A percentile compares a stretch with the other conserved stretches of the same genome.
Conservation (phyloP, 2,113 vertebrate species). For the Indri indri region DNA sequence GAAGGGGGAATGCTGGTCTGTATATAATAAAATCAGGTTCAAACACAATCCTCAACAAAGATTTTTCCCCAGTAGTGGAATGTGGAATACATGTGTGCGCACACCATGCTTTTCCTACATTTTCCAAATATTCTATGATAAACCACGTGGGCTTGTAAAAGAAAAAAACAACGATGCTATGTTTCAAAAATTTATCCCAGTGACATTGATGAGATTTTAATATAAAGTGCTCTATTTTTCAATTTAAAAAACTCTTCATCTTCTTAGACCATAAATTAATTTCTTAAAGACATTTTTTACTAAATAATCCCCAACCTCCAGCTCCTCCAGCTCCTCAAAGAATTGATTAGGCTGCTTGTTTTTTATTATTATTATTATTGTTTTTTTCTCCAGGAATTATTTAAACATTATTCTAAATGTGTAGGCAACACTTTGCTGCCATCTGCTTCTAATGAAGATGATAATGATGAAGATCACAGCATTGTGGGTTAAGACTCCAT, state of each 20-base stretch:
- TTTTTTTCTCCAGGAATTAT: not conserved
- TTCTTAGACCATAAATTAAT: not conserved
- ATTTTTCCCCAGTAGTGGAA: not conserved
- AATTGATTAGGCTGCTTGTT: not conserved
- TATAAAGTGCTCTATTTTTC: not conserved
- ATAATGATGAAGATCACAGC: not conserved
- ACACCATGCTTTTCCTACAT: not conserved
- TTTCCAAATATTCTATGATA: not conserved
- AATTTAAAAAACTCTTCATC: not conserved
- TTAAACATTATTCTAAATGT: not conserved
- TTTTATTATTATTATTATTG: not conserved
- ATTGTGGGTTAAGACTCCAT: not conserved
- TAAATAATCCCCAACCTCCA: not conserved
- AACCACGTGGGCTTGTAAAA: not conserved
- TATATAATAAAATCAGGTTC: not conserved
- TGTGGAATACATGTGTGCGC: not conserved
- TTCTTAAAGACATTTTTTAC: not conserved
- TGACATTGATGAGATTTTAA: not conserved
- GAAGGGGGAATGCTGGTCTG: not conserved
- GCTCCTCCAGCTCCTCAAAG: not conserved
- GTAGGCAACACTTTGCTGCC: not conserved
- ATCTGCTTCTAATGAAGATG: not conserved
- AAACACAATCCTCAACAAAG: accelerated
- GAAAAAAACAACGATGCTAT: not conserved
- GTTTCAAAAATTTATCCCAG: not conserved